Base-by-base conservation (phyloP, 2,888 invertebrate genomes). In the Heterodera filipjevi region DNA sequence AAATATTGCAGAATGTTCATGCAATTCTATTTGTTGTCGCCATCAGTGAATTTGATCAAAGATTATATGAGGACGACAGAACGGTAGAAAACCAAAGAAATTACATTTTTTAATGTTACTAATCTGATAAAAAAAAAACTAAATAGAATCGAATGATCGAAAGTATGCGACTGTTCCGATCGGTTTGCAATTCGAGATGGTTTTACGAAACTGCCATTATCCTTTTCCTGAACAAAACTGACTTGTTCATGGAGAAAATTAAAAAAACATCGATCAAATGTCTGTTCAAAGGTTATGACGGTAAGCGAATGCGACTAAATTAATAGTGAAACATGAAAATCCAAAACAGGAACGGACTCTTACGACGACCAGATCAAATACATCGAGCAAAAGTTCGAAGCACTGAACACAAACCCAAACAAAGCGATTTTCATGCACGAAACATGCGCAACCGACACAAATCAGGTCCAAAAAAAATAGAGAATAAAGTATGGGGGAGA, bases 221-320 rank as follows among this genome's bases (percentile, higher is more conserved):
- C 8, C 77, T 80, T 30, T 75, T 80, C 35, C 59, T 79, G 27
- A 80, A 77, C 77, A 81, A 81, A 80, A 80, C 77, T 59, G 77
- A 77, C 66, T 35, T 80, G 30, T 77, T 80, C 44, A 27, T 46
- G 30, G 77, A 49, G 53, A 80, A 79, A 35, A 73, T 79, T n/a
- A 79, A 79, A 33, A 79, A 71, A 46, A 71, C 70, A 10, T 79
- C 79, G 22, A 79, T 79, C 27, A 59, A 78, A 35, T 75, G 75
- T 30, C 30, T 64, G 66, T 75, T 75, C 64, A 64, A 64, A 14
- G 32, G 30, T 59, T 75, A 75, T 32, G 32, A 5, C 16, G 75
- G 75, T 75, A 75, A 30, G 32, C 14, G 5, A 22, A 33, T 8
- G 30, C 8, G n/a, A n/a, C n/a, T 6, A 53, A 49, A 32, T 46